A percentile compares a stretch with the other conserved stretches of the same genome.
Conservation (phyloP, 2,113 vertebrate species). For the Dendropsophus ebraccatus region DNA sequence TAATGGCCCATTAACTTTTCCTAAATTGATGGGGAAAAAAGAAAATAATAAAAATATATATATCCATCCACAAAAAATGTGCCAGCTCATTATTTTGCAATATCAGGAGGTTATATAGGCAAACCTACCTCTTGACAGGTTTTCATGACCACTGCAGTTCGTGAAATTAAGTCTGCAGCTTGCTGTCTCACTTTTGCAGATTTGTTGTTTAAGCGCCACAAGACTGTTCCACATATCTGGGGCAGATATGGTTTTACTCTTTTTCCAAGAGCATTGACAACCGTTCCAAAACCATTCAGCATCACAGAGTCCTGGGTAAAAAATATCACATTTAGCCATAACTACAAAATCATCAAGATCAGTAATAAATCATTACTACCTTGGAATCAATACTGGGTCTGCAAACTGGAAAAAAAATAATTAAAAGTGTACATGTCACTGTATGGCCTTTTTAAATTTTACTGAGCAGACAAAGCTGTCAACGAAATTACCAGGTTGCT, state of each 20-base stretch:
- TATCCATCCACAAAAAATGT: not conserved
- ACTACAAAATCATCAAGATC: no score
- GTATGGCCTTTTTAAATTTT: no score
- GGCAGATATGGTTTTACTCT: constrained; percentile 97
- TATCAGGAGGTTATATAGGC: not conserved
- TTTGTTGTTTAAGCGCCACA: constrained; percentile 99
- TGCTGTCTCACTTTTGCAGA: constrained; percentile 97
- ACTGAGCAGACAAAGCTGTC: no score
- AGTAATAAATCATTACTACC: no score
- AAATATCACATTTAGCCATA: no score
- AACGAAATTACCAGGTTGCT: no score
- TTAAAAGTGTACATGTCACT: no score
- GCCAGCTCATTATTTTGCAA: not conserved
- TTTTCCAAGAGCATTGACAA: constrained; percentile 97
- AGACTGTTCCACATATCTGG: constrained; percentile 97
- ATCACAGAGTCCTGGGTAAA: constrained; percentile 94
- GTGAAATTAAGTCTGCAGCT: constrained; percentile 96
- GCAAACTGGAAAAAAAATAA: no score
- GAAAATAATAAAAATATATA: not conserved
- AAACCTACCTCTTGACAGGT: constrained; percentile 92
- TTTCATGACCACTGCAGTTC: constrained; percentile 98
- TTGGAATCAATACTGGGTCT: no score
- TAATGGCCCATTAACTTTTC: constrained; percentile 99
- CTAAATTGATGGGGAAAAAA: constrained; percentile 72
- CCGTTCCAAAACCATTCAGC: constrained; percentile 97